Percentiles rank a stretch among this genome's conserved stretches.
Evolutionary conservation across 2,888 invertebrate species (phyloP).

Genomic region (Standfussiana lucernea): DNA sequence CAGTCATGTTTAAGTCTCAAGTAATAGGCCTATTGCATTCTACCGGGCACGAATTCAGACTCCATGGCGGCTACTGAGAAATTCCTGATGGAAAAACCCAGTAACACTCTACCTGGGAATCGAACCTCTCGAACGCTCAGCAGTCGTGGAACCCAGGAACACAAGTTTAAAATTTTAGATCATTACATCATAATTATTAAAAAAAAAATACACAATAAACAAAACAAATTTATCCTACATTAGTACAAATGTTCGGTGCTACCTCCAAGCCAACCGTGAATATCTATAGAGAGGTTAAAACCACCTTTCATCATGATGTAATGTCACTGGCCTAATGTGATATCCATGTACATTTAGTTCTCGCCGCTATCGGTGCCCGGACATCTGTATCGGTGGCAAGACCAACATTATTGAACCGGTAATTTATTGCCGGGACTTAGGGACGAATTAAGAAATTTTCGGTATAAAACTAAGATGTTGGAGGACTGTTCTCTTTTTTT

Average conservation of each 20-base stretch:
- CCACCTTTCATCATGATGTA: constrained; percentile 70
- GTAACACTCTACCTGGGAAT: neutral
- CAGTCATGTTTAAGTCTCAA: neutral
- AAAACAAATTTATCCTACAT: constrained; percentile 7
- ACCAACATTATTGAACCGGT: constrained; percentile 86
- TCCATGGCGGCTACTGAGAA: neutral
- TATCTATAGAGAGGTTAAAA: constrained; percentile 60
- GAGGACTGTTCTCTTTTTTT: constrained; percentile 27
- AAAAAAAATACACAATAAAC: neutral
- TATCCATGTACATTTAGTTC: constrained; percentile 88
- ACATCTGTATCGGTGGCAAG: constrained; percentile 90
- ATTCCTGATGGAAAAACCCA: neutral
- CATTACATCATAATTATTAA: neutral
- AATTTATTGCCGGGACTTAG: constrained; percentile 85
- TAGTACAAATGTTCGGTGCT: constrained; percentile 36
- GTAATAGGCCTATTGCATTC: neutral
- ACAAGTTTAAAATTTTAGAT: neutral
- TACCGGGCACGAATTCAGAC: neutral
- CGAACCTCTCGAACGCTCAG: too few species aligned
- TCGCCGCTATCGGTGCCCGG: constrained; percentile 85
- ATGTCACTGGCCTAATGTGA: constrained; percentile 86
- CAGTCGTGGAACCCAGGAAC: too few species aligned
- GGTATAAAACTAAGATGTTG: constrained; percentile 74
- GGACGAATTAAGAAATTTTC: constrained; percentile 79
- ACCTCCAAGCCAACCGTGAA: constrained; percentile 65